Base-by-base conservation (phyloP, 2,113 vertebrate genomes). In the Mesembrinibis cayennensis region DNA sequence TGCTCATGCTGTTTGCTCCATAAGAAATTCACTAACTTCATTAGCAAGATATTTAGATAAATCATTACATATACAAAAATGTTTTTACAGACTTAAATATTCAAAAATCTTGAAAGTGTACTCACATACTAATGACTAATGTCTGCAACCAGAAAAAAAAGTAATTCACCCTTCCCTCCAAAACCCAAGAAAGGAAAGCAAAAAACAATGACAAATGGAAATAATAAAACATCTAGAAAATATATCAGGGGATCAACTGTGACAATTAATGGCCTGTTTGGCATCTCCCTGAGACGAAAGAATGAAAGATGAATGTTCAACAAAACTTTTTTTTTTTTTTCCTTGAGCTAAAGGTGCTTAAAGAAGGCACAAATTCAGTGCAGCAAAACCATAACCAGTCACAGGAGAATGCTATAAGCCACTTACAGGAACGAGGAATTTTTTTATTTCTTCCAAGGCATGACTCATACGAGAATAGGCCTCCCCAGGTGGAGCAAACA, bases 401-500 rank as follows among this genome's bases (percentile, higher is more conserved):
- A 80, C 32, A 88, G 71, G 97, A 97, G 63, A 94, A 81, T 61
- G 12, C 45, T 94, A 70, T 61, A 88, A 94, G 65, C 20, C 96
- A 99, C 99, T 99, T 99, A 99, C 99, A 56, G 99, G 99, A 98
- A 99, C 99, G 71, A 99, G 98, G 97, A 99, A 99, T 98, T 99
- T 99, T 97, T 99, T 99, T 62, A 99, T 99, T 97, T 99, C 99
- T 98, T 99, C 99, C 98, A 99, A 97, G 82, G 99, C 99, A 89
- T 99, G 99, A 98, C 99, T 99, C 99, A 99, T 99, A 44, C 99
- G 99, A 97, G 99, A 99, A 98, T 99, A 99, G 9, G 99, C 99
- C 97, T 99, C 99, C 95, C 99, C 99, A 67, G 99, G 99, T 89
- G 99, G 99, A 96, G 99, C 99, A 94, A 99, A 99, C 94, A 99